phyloP scores from a whole-genome alignment of 2,888 invertebrate genomes.

The Scrobipalpa atriplicella region DNA sequence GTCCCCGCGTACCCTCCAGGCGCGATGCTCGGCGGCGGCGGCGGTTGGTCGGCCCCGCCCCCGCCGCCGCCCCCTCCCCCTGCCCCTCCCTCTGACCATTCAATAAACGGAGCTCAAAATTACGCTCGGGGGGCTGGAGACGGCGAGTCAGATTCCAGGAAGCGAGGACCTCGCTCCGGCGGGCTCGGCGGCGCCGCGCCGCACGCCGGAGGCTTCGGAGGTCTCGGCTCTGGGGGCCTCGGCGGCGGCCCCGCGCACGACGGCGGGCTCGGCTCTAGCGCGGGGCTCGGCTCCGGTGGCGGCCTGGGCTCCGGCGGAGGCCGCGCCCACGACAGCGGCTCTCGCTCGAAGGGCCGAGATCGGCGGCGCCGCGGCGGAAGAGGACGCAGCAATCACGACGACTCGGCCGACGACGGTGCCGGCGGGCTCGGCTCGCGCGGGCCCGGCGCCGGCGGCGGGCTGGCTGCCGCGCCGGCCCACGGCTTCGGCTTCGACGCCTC shows the following conservation, averaged over 20 bases:
- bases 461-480: slow-evolving; percentile 46
- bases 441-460: slow-evolving; percentile 50
- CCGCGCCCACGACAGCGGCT: slow-evolving; percentile 41
- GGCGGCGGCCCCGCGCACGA: slow-evolving; percentile 39
- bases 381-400: slow-evolving; percentile 68
- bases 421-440: slow-evolving; percentile 59
- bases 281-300: slow-evolving; percentile 46
- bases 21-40: slow-evolving; percentile 57
- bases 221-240: slow-evolving; percentile 36
- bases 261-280: slow-evolving; percentile 45
- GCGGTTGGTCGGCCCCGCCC: slow-evolving; percentile 54
- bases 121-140: slow-evolving; percentile 65
- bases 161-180: slow-evolving; percentile 60
- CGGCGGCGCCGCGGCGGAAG: slow-evolving; percentile 74
- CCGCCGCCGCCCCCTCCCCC: slow-evolving; percentile 74
- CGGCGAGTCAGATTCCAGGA: slow-evolving; percentile 78
- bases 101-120: slow-evolving; percentile 40
- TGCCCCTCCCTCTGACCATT: slow-evolving; percentile 55
- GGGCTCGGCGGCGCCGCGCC: slow-evolving; percentile 46
- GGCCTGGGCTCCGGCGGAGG: slow-evolving; percentile 46
- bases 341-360: slow-evolving; percentile 61
- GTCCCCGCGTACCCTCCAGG: slow-evolving; percentile 52
- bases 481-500: slow-evolving; percentile 55
- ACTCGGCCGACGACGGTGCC: slow-evolving; percentile 51
- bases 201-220: slow-evolving; percentile 44